Evolutionary conservation across 1,140 invertebrate genomes (phyloP), one percentile per base, ranked within the genome.

Genomic region (Procambarus clarkii): DNA sequence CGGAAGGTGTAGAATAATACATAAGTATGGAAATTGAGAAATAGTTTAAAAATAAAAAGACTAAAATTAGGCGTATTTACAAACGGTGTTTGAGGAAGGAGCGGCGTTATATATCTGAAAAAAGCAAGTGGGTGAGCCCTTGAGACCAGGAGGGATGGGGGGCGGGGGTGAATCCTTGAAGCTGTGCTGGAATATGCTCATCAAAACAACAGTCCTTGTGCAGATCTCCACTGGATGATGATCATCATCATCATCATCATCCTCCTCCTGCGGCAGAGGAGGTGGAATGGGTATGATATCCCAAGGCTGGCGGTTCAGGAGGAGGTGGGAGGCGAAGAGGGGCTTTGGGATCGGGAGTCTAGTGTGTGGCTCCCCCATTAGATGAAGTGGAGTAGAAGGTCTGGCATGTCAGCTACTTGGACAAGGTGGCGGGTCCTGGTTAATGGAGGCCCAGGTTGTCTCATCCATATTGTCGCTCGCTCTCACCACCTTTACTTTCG

Each of bases 361-460:
- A 78, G 46, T 34, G 76, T 78, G 46, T 15, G 78, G 45, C 46
- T 15, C 46, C 45, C 34, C 45, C 46, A 48, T 80, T 80, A 80
- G n/a, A 54, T 50, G 78, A 79, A 80, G 78, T 21, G 76, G 78
- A 3, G 18, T 48, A 24, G 45, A 54, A 50, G 50, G 24, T 9
- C n/a, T 80, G 46, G 11, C 46, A 80, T 80, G 78, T 80, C 78
- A 15, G 78, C 46, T 54, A 48, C 78, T 80, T 21, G 46, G 46
- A 48, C 46, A 11, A 80, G 78, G 4, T 80, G 78, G 45, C 46
- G 15, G 13, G 5, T 9, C 46, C 78, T 50, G 45, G 78, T 80
- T 80, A 80, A 80, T 80, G 78, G 78, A 48, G 21, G 3, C 50
- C 18, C 50, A 34, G 0, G 8, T 46, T 54, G 46, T 7, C 45